These are phyloP conservation scores for Thereuonema tuberculata DNA, from an alignment of 1,140 invertebrate genomes.

Conservation along the genomic window DNA sequence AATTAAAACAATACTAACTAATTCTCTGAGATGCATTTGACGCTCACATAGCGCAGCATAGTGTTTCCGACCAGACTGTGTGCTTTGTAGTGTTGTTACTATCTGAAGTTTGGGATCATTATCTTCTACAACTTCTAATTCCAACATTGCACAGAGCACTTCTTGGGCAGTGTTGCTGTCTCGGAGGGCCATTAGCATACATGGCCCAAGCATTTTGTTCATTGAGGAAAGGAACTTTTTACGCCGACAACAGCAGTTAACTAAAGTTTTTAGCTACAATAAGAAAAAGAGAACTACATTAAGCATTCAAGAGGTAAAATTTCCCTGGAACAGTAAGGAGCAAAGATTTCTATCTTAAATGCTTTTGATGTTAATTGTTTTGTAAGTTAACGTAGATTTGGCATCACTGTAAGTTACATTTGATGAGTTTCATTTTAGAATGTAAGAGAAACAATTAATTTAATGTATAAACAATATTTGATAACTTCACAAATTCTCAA, in stretches of 20 bases:
- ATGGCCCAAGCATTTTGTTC: constrained; percentile 53
- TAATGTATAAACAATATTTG: too few relatives aligned
- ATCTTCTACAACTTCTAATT: constrained; percentile 52
- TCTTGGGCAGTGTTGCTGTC: constrained; percentile 53
- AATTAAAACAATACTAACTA: constrained; percentile 39
- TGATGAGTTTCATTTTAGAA: too few relatives aligned
- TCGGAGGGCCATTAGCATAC: constrained; percentile 55
- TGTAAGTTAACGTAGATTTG: too few relatives aligned
- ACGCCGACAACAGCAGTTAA: constrained; percentile 60
- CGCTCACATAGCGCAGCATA: constrained; percentile 58
- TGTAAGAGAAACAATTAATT: too few relatives aligned
- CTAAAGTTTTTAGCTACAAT: constrained; percentile 48
- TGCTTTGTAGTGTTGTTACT: constrained; percentile 64
- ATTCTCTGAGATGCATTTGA: constrained; percentile 56
- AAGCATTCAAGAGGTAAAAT: neutral
- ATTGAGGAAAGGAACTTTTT: constrained; percentile 59
- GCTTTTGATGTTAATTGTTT: too few relatives aligned
- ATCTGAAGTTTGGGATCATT: constrained; percentile 52
- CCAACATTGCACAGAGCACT: constrained; percentile 63
- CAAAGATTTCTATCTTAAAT: too few relatives aligned
- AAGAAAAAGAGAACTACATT: neutral
- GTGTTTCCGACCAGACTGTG: constrained; percentile 48
- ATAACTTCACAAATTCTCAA: too few relatives aligned
- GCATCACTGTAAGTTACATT: too few relatives aligned
- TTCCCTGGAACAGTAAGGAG: too few relatives aligned